phyloP scores from a whole-genome alignment of 2,797 vertebrate species.

The Chelonia mydas region DNA sequence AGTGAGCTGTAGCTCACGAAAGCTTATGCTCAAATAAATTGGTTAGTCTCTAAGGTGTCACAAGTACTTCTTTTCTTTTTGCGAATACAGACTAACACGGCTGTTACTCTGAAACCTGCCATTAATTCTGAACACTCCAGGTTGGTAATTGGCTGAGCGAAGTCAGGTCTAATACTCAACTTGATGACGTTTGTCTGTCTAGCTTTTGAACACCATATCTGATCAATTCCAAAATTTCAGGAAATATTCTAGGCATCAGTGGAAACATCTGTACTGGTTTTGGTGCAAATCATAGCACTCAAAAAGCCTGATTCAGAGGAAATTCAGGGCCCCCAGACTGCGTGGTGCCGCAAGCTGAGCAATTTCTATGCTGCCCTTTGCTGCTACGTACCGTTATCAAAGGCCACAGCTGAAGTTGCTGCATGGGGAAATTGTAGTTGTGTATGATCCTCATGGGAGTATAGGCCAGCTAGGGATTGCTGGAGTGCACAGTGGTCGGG shows the following conservation, averaged over 20 bases:
- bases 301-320: neutral
- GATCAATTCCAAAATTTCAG: neutral
- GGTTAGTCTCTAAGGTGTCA: too few relatives aligned
- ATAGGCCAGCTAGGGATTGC: neutral
- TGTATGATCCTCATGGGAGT: rapidly evolving
- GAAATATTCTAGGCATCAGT: neutral
- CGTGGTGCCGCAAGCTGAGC: neutral
- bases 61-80: too few relatives aligned
- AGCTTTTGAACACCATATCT: neutral
- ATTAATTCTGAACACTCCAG: neutral
- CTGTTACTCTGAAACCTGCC: too few relatives aligned
- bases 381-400: neutral
- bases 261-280: neutral
- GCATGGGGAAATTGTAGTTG: neutral
- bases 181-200: neutral
- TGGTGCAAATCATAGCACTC: neutral
- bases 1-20: too few relatives aligned
- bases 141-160: too few relatives aligned
- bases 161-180: neutral
- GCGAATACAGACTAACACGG: too few relatives aligned
- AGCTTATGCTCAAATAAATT: too few relatives aligned
- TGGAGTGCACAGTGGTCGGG: neutral
- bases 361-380: neutral
- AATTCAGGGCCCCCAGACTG: neutral
- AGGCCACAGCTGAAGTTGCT: neutral